A percentile compares a stretch with the other conserved stretches of the same genome.
Evolutionary conservation across 2,888 invertebrate genomes (phyloP).

Genomic region (Hecatera dysodea): DNA sequence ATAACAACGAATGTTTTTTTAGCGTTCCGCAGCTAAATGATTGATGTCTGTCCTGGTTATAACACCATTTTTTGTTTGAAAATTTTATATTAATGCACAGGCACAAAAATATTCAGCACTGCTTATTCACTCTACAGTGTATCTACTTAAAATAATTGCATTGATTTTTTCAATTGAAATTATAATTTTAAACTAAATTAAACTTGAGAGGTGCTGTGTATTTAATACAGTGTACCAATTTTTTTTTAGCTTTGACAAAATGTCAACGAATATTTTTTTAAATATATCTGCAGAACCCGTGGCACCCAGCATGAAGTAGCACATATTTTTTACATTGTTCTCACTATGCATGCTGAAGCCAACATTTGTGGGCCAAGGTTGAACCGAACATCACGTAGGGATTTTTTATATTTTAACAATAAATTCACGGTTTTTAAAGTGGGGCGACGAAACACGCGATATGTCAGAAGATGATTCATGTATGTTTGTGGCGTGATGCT

Average conservation of each 20-base stretch:
- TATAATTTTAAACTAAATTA: background rate
- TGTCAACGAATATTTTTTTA: no score
- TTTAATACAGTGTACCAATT: no score
- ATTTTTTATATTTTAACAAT: slow-evolving; percentile 63
- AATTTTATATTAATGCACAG: background rate
- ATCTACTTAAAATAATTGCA: background rate
- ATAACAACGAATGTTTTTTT: slow-evolving; percentile 56
- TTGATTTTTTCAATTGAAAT: background rate
- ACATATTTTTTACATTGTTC: slow-evolving; percentile 56
- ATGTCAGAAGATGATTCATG: slow-evolving; percentile 37
- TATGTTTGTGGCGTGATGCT: slow-evolving; percentile 23
- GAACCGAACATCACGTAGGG: slow-evolving; percentile 72
- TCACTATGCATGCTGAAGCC: slow-evolving; percentile 52
- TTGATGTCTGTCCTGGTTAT: slow-evolving; percentile 25
- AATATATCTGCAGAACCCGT: slow-evolving; percentile 31
- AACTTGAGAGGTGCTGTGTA: background rate
- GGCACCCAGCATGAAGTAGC: slow-evolving; percentile 10
- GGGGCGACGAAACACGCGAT: slow-evolving; percentile 59
- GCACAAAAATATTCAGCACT: background rate
- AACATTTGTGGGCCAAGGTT: slow-evolving; percentile 80
- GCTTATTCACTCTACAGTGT: background rate
- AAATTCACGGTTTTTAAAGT: slow-evolving; percentile 65
- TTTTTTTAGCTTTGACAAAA: no score
- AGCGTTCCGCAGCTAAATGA: slow-evolving; percentile 29
- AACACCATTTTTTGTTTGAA: slow-evolving; percentile 17